Percentiles rank a stretch among this genome's conserved stretches.
phyloP scores from a whole-genome alignment of 2,888 invertebrate genomes.

The Autographa gamma region DNA sequence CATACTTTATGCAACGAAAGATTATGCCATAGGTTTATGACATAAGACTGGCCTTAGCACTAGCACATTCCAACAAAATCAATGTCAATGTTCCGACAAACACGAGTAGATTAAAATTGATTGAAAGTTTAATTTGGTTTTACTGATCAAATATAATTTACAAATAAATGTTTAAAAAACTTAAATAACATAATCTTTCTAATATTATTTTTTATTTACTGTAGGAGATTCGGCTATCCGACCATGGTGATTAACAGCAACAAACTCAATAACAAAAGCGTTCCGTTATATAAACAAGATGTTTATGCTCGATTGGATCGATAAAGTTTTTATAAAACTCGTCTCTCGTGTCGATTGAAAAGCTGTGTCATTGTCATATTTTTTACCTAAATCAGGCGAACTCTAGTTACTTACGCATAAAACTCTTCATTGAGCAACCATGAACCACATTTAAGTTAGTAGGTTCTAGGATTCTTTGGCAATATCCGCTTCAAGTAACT shows the following conservation, averaged over 20 bases:
- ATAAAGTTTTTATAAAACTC: conserved; percentile 41
- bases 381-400: conserved; percentile 60
- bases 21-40: background rate
- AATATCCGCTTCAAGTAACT: background rate
- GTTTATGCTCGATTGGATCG: background rate
- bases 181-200: too few species aligned
- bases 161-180: too few species aligned
- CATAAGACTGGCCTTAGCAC: background rate
- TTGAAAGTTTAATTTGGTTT: background rate
- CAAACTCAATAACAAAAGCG: background rate
- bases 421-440: conserved; percentile 63
- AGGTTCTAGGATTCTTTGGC: background rate
- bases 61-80: background rate
- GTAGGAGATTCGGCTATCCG: background rate
- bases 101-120: too few species aligned
- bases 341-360: conserved; percentile 60
- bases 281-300: conserved; percentile 7
- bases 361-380: conserved; percentile 70
- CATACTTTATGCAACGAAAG: background rate
- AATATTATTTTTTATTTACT: too few species aligned
- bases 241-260: background rate
- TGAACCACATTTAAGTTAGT: conserved; percentile 72
- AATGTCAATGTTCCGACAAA: background rate
- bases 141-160: too few species aligned
- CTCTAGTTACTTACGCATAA: conserved; percentile 60